A percentile compares a stretch with the other conserved stretches of the same genome.
phyloP scores from a whole-genome alignment of 2,888 invertebrate species.

The Eupsilia transversa region DNA sequence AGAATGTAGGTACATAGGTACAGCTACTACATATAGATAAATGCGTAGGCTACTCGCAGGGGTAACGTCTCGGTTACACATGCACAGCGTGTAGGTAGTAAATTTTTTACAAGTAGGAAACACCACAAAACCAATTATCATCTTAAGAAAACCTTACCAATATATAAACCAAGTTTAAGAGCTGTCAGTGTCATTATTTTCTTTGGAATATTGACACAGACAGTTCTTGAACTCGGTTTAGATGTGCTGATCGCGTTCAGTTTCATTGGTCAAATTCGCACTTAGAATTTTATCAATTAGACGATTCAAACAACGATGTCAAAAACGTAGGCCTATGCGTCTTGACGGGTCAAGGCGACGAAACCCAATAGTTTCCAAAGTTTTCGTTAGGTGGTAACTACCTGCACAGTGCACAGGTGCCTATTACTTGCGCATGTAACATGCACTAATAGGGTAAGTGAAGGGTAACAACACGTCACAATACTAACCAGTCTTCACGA shows the following conservation, averaged over 20 bases:
- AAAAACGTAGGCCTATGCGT: not conserved
- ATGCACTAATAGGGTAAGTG: not conserved
- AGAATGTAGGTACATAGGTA: not conserved
- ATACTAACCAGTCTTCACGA: constrained; percentile 39
- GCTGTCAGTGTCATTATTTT: no score
- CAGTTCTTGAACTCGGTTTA: no score
- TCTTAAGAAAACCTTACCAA: not conserved
- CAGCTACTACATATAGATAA: not conserved
- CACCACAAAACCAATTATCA: no score
- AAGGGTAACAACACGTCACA: not conserved
- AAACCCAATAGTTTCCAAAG: not conserved
- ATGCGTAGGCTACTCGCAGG: not conserved
- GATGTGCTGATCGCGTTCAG: no score
- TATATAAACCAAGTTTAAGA: no score
- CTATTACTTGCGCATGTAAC: not conserved
- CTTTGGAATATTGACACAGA: no score
- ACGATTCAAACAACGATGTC: not conserved
- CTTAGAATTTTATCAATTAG: no score
- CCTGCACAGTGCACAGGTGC: not conserved
- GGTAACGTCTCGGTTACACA: not conserved
- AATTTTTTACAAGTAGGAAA: no score
- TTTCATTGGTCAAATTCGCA: no score
- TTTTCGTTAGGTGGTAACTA: not conserved
- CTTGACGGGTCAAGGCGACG: not conserved
- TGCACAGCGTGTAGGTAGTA: not conserved